Base-by-base conservation (phyloP, 2,888 invertebrate genomes). In the Julus scanicus region DNA sequence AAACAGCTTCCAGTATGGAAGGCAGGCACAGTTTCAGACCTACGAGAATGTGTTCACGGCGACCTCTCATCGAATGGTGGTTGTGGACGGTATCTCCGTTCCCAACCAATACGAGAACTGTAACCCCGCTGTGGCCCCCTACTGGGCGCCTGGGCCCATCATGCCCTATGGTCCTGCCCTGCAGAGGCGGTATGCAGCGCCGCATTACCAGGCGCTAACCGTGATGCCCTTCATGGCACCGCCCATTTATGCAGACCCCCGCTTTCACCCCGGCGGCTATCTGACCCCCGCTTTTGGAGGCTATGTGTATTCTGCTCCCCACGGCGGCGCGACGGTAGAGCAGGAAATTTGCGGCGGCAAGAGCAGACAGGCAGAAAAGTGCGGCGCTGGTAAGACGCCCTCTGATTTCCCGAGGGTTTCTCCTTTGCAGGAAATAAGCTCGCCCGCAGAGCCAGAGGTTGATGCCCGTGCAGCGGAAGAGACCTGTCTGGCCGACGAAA, bases 21-120 rank as follows among this genome's bases (percentile, higher is more conserved):
- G n/a, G 63, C 20, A 49, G 37, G 9, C 53, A 8, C 39, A 37
- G 9, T 57, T 53, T 29, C 53, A 86, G 49, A 20, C 13, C 40
- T 86, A 86, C 86, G 86, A 86, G 57, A 86, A 86, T 39, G 57
- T 57, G 86, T 85, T 85, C 49, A 85, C 85, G n/a, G 48, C 85
- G 6, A 85, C 85, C 11, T 44, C 85, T 8, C 85, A 85, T 39
- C 44, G 85, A 9, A 49, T 85, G 85, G 85, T 85, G 49, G 85
- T 85, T n/a, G 85, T 85, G 48, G 85, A 85, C 4, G 85, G 85
- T n/a, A 44, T 85, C 20, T 20, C 48, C 49, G 5, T 20, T n/a
- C 85, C 44, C 29, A 20, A 20, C n/a, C 85, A n/a, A 44, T 85
- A 48, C 29, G 49, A 44, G 49, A 49, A 44, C 85, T 85, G 85